Evolutionary conservation across 2,888 invertebrate genomes (phyloP), one percentile per base, ranked within the genome.

Genomic region (Polia nebulosa): DNA sequence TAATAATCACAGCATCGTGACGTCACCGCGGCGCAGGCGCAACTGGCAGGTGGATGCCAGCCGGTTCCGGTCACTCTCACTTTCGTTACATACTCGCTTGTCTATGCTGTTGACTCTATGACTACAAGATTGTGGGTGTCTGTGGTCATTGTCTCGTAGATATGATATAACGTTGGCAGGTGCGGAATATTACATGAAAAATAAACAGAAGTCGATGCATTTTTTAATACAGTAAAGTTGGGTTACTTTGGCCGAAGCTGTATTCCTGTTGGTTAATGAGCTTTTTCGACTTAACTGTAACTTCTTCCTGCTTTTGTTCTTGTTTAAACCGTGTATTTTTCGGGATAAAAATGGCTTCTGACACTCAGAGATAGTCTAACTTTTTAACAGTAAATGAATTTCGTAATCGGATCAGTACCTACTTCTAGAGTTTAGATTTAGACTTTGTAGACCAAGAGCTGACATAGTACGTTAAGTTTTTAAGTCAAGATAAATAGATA

Each of bases 21-120:
- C 84, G 77, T 80, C 82, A 84, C 32, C 69, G 69, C 72, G 36
- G 58, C 67, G 69, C 72, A 41, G 34, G 63, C 76, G 65, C 84
- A 29, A 57, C 66, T 34, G 25, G 36, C 72, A 84, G 84, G 84
- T 83, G 84, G 63, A 78, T 68, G 56, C 69, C 29, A 59, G 66
- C 76, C 55, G 72, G 82, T 83, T 83, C 83, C 82, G 82, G 78
- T 66, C 72, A 72, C 83, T 83, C 83, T 83, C 84, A 83, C 83
- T 84, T 83, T 83, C 76, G 67, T 80, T 73, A 61, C 69, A 74
- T 29, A 61, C 76, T 32, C 25, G 49, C 39, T 73, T 52, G 44
- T 71, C 56, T 56, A 59, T 75, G 80, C 41, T 65, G 59, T 70
- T 70, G 61, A 70, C 64, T 80, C 65, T 71, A 41, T 55, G 36